Evolutionary conservation across 2,113 vertebrate genomes (phyloP), one percentile per base, ranked within the genome.

Genomic region (Symphodus melops): DNA sequence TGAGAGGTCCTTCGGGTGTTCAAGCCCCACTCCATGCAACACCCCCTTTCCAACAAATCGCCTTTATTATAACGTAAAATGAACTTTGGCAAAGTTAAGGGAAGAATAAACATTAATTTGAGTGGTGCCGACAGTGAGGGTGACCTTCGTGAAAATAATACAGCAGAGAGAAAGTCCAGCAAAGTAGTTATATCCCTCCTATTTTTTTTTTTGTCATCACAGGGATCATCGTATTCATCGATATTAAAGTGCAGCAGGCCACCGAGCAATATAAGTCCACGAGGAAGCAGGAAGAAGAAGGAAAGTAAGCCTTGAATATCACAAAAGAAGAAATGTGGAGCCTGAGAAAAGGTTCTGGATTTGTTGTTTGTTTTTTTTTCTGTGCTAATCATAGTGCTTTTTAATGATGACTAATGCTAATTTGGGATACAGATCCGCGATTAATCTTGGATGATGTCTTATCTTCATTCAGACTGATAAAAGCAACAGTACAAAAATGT

Each of bases 1-100:
- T 53, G 70, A 84, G 67, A 79, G 77, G 75, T 90, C 89, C 88
- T 92, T 65, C 5, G 87, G 90, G 87, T 85, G 73, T 49, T 59
- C 0, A 5, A 58, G 77, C 23, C 56, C 69, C 48, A 17, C 67
- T 75, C 36, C 19, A n/a, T 63, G 69, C 68, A 21, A 52, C 62
- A 68, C 53, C 74, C 51, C 44, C 62, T 72, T 48, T 63, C 42
- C 53, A 49, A 55, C 51, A 77, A 77, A 61, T 78, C 52, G 70
- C 65, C 49, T 33, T 37, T 72, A 68, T 85, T 77, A 75, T 78
- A 84, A 74, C 68, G 57, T 20, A 63, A 56, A 79, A 82, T 65
- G 58, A 79, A 75, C 58, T 74, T 69, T 79, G 68, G 44, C 11
- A 23, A 83, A 82, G 70, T 86, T 88, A 68, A 69, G 67, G 59